phyloP scores from a whole-genome alignment of 2,113 vertebrate species.

The Amazona vittata region DNA sequence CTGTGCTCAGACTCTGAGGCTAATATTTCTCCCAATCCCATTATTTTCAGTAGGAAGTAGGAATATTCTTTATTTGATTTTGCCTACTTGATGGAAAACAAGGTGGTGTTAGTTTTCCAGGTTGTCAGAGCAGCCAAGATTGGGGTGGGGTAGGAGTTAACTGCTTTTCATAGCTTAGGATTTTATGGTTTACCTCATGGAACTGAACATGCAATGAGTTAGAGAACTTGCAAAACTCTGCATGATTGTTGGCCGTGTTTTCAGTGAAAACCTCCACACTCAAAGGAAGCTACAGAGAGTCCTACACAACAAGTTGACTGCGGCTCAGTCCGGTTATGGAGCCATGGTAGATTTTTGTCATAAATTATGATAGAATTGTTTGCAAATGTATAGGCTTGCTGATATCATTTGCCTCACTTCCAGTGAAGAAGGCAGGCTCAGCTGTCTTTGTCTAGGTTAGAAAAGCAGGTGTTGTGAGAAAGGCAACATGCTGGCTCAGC shows the following conservation, averaged over 20 bases:
- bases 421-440: not conserved
- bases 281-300: not conserved
- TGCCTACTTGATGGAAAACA: not conserved
- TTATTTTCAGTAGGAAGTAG: not conserved
- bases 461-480: not conserved
- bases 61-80: not conserved
- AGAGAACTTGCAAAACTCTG: not conserved
- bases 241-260: not conserved
- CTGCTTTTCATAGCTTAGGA: not conserved
- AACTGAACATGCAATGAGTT: not conserved
- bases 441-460: not conserved
- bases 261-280: not conserved
- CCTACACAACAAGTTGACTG: not conserved
- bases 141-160: not conserved
- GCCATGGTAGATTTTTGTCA: not conserved
- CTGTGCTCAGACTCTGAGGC: not conserved
- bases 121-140: not conserved
- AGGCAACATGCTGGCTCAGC: not conserved
- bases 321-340: not conserved
- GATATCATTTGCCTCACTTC: not conserved
- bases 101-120: not conserved
- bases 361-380: not conserved
- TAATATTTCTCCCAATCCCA: not conserved
- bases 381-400: not conserved
- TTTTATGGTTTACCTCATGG: not conserved